Percentiles rank a stretch among this genome's conserved stretches.
Evolutionary conservation across 2,888 invertebrate species (phyloP).

Genomic region (Rhamnusium bicolor): DNA sequence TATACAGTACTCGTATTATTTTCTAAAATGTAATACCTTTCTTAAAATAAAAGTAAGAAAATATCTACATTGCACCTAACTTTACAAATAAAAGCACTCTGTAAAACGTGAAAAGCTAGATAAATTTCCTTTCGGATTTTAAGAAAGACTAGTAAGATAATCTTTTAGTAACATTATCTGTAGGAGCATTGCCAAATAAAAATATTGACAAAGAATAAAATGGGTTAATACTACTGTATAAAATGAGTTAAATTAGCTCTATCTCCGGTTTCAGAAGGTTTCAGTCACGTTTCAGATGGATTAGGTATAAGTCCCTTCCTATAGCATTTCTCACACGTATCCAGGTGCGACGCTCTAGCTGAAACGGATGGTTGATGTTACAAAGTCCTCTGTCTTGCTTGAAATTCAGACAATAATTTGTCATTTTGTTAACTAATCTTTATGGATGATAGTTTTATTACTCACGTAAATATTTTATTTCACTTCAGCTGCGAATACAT

Average conservation of each 20-base stretch:
- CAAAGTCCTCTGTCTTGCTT: slow-evolving; percentile 15
- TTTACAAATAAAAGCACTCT: no score
- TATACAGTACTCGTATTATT: no score
- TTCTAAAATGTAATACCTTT: no score
- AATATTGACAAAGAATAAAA: slow-evolving; percentile 34
- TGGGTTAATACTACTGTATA: slow-evolving; percentile 29
- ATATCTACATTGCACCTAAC: no score
- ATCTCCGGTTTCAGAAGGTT: slow-evolving; percentile 34
- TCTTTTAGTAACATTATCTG: slow-evolving; percentile 14
- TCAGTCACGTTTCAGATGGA: slow-evolving; percentile 35
- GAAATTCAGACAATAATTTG: slow-evolving; percentile 25
- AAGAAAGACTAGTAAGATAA: background rate
- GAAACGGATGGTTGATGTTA: slow-evolving; percentile 16
- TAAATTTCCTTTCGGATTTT: background rate
- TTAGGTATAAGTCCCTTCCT: slow-evolving; percentile 30
- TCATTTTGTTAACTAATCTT: slow-evolving; percentile 23
- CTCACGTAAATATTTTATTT: background rate
- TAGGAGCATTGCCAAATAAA: slow-evolving; percentile 12
- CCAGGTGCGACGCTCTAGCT: background rate
- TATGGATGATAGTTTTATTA: slow-evolving; percentile 22
- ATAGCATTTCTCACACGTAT: slow-evolving; percentile 29
- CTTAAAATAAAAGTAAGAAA: no score
- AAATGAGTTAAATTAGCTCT: slow-evolving; percentile 28
- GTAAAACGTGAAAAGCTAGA: background rate
- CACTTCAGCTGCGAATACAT: no score